Base-by-base conservation (phyloP, 2,797 vertebrate species). In the Hippopotamyrus pictus region DNA sequence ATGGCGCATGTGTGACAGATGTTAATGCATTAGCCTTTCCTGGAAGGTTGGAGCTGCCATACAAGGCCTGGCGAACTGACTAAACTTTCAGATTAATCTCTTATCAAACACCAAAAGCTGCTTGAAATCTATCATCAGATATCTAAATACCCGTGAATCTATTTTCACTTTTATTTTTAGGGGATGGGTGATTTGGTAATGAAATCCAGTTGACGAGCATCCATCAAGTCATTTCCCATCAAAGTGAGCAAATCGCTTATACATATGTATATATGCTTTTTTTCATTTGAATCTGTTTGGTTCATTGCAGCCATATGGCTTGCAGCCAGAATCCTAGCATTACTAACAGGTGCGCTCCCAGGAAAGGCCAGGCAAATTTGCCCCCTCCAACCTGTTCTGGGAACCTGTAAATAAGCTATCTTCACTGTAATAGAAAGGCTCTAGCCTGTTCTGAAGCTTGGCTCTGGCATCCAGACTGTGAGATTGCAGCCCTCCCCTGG, bases 31-130 rank as follows among this genome's bases (percentile, higher is more conserved):
- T 53, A 54, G 84, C 48, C 22, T 29, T 33, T 37, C 84, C 46
- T 54, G n/a, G 48, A 86, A 51, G 46, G 19, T 22, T 41, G 48
- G 25, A 53, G 12, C 46, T 85, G 83, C n/a, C 48, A 1, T 53
- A 85, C 83, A 50, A 53, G 12, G 51, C 25, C 84, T 17, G 48
- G 48, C 29, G 5, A 53, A 53, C 51, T 25, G 51, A 53, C 48
- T 86, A 48, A 54, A 82, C 41, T 82, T 82, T 82, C 76, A 44
- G 76, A 82, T 82, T 44, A 82, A 82, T 46, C 76, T 44, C 76
- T 46, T 82, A 82, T 19, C 41, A 46, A 82, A 46, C 37, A 82
- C 17, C 37, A 46, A 44, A 82, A 82, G 37, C 19, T 11, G 37
- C 84, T 25, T 2, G 0, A 53, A 53, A 86, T 54, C 25, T 33